Conservation (phyloP, 2,113 vertebrate genomes). For the rat (Rattus norvegicus) region DNA sequence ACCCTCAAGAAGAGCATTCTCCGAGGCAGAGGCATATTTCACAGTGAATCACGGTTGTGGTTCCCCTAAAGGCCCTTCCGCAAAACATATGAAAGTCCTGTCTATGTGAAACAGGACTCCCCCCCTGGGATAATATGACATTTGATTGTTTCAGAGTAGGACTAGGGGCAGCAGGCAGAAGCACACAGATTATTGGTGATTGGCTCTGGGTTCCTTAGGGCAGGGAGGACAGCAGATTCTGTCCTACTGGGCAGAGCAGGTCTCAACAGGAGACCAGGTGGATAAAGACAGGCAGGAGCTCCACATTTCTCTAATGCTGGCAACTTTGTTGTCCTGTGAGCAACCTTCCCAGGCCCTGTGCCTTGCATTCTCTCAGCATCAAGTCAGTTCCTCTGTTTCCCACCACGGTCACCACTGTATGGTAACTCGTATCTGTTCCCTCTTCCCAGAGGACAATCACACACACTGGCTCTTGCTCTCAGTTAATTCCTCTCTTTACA, state of each 20-base stretch:
- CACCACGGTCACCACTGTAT: accelerated
- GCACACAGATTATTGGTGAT: not conserved
- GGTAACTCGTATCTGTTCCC: not conserved
- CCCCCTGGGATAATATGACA: not conserved
- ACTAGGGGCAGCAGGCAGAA: not conserved
- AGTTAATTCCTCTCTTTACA: not conserved
- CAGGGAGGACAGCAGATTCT: not conserved
- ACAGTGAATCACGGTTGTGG: not conserved
- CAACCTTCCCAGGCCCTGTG: not conserved
- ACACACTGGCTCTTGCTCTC: not conserved
- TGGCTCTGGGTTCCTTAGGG: not conserved
- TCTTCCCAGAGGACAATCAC: not conserved
- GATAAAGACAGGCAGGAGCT: not conserved
- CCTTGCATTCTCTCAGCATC: too few species aligned
- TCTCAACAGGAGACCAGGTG: too few species aligned
- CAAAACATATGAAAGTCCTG: not conserved
- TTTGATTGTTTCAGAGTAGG: not conserved
- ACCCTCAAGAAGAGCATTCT: not conserved
- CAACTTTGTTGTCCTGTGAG: not conserved
- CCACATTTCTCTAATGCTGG: not conserved
- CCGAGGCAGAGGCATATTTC: not conserved
- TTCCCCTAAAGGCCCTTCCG: not conserved
- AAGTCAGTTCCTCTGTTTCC: not conserved
- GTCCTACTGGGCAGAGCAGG: not conserved
- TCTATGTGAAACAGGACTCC: not conserved